phyloP scores from a whole-genome alignment of 53 echinoderm and acorn worm genomes.

The Astropecten irregularis region DNA sequence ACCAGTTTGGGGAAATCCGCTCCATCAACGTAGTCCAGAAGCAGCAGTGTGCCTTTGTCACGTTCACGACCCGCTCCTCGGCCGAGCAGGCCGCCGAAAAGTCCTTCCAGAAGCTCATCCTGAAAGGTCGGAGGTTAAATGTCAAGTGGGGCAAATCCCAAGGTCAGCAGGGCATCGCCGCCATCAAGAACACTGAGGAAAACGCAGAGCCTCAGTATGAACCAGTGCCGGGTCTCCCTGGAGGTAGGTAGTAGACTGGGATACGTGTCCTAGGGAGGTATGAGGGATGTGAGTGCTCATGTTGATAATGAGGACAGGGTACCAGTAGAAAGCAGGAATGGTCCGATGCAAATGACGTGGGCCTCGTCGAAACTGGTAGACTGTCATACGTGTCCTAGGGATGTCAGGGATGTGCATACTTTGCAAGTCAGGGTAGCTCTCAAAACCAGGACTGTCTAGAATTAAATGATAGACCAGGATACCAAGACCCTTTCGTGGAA shows the following conservation, averaged over 20 bases:
- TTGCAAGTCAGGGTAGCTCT: no score
- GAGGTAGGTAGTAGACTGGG: conserved; percentile 63
- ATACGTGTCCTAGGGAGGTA: no score
- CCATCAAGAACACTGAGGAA: conserved; percentile 8
- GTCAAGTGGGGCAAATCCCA: conserved; percentile 99
- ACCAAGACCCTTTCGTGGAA: no score
- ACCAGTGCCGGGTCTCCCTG: conserved; percentile 93
- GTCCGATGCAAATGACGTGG: no score
- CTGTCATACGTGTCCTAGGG: no score
- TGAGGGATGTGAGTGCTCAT: no score
- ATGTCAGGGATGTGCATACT: no score
- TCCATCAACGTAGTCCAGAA: conserved; percentile 93
- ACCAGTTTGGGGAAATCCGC: conserved; percentile 98
- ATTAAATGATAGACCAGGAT: no score
- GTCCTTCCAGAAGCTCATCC: conserved; percentile 98
- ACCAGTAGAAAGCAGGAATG: no score
- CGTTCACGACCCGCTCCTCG: conserved; percentile 73
- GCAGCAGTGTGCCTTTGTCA: conserved; percentile 99
- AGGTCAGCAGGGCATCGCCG: conserved; percentile 73
- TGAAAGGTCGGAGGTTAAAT: conserved; percentile 98
- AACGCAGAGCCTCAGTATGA: conserved; percentile 60
- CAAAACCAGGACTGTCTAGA: no score
- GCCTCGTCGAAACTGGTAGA: no score
- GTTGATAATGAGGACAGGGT: no score
- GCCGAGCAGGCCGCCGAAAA: conserved; percentile 87